phyloP scores from a whole-genome alignment of 2,113 vertebrate species.

The Saccopteryx bilineata region DNA sequence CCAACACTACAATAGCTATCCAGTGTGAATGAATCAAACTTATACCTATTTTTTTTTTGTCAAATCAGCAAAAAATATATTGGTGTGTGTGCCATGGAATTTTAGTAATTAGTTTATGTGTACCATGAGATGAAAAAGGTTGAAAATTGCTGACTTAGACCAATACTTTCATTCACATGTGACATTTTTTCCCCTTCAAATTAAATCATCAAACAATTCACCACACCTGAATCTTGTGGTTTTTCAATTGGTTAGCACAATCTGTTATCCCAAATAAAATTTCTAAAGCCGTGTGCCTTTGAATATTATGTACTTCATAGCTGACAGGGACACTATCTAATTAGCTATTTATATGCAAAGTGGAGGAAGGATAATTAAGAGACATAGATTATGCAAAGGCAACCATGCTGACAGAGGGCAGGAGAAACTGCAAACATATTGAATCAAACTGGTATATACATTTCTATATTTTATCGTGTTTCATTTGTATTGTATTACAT shows the following conservation, averaged over 20 bases:
- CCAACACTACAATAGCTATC: neutral
- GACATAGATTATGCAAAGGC: conserved; percentile 90
- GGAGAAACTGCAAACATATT: conserved; percentile 85
- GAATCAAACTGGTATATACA: conserved; percentile 88
- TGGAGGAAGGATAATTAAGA: conserved; percentile 90
- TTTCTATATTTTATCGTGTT: conserved; percentile 86
- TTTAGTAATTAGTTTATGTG: neutral
- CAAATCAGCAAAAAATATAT: neutral
- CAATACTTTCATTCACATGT: conserved; percentile 71
- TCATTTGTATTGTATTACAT: conserved; percentile 86
- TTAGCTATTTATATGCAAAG: conserved; percentile 92
- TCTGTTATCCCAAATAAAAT: conserved; percentile 89
- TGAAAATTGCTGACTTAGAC: neutral
- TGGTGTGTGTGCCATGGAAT: neutral
- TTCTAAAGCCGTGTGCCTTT: conserved; percentile 87
- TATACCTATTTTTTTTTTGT: neutral
- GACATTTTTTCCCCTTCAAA: conserved; percentile 80
- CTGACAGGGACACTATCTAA: conserved; percentile 90
- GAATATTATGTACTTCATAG: conserved; percentile 88
- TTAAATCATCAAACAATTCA: conserved; percentile 82
- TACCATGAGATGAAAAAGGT: neutral
- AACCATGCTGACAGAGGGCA: conserved; percentile 89
- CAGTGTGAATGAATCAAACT: neutral
- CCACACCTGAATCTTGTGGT: conserved; percentile 83
- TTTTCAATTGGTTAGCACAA: conserved; percentile 86